Evolutionary conservation across 2,797 vertebrate genomes (phyloP).

Genomic region (Neopelma chrysocephalum): DNA sequence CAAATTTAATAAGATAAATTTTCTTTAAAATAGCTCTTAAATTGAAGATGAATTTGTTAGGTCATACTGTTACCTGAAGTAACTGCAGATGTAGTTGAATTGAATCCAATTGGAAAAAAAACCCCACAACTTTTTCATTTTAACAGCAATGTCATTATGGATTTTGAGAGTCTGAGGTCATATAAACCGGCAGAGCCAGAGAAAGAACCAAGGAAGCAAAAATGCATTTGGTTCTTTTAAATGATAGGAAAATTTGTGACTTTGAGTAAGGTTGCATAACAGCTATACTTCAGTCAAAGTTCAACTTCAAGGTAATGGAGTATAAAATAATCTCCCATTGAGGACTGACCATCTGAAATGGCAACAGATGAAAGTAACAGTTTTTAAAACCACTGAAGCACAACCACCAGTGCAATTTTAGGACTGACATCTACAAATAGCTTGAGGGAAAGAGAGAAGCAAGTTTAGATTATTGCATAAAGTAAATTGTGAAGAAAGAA

Average conservation of each 20-base stretch:
- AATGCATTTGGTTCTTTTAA: constrained; percentile 67
- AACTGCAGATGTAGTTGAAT: constrained; percentile 54
- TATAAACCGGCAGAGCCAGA: constrained; percentile 49
- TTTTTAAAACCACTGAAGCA: constrained; percentile 67
- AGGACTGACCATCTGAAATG: constrained; percentile 61
- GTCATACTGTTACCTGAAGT: constrained; percentile 40
- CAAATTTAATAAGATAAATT: constrained; percentile 59
- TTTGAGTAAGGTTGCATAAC: constrained; percentile 65
- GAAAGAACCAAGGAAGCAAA: neutral
- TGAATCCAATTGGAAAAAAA: constrained; percentile 51
- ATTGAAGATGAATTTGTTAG: constrained; percentile 63
- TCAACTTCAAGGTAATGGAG: constrained; percentile 73
- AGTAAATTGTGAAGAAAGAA: neutral
- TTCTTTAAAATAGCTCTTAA: constrained; percentile 57
- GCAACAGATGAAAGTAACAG: constrained; percentile 54
- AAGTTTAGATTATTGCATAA: constrained; percentile 11
- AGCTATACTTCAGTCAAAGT: constrained; percentile 65
- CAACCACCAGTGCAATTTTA: constrained; percentile 38
- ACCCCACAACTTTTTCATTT: constrained; percentile 32
- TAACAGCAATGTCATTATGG: constrained; percentile 48
- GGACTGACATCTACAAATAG: neutral
- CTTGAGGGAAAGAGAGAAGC: neutral
- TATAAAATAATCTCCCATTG: constrained; percentile 69
- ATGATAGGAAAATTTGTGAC: constrained; percentile 55
- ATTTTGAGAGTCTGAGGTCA: constrained; percentile 43